Conservation (phyloP, 2,888 invertebrate genomes). For the Hypselothyrea guttata region DNA sequence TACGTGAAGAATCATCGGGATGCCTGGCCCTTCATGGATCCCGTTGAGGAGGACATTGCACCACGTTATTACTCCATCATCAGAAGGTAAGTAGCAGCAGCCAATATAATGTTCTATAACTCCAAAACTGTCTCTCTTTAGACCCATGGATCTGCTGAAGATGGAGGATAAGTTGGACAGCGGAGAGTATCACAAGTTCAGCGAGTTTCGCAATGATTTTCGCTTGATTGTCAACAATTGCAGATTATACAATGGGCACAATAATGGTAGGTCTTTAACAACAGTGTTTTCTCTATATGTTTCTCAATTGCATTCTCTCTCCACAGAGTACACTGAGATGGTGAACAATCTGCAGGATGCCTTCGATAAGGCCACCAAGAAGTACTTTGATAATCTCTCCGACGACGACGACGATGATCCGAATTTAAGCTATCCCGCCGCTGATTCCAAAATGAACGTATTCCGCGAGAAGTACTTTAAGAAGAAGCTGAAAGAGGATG, state of each 20-base stretch:
- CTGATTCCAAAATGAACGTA: constrained; percentile 82
- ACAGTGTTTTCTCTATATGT: too few relatives aligned
- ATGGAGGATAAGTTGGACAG: constrained; percentile 94
- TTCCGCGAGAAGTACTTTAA: constrained; percentile 83
- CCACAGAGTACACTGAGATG: constrained; percentile 66
- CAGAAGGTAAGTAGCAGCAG: constrained; percentile 81
- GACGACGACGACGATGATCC: constrained; percentile 92
- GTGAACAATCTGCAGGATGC: constrained; percentile 89
- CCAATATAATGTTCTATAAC: neutral
- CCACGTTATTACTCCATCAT: constrained; percentile 91
- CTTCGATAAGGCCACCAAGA: constrained; percentile 91
- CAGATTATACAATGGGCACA: constrained; percentile 94
- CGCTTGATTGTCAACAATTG: constrained; percentile 96
- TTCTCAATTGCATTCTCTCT: too few relatives aligned
- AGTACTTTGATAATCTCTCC: constrained; percentile 91
- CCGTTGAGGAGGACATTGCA: constrained; percentile 95
- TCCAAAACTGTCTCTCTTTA: too few relatives aligned
- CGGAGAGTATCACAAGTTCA: constrained; percentile 90
- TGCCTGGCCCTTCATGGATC: constrained; percentile 97
- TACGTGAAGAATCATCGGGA: constrained; percentile 93
- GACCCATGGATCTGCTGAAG: constrained; percentile 93
- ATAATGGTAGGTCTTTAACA: constrained; percentile 90
- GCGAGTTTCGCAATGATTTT: constrained; percentile 93
- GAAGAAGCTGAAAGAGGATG: constrained; percentile 79
- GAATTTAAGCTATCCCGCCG: constrained; percentile 86